These are phyloP conservation scores for Zelostemma sp. DNA, from an alignment of 1,140 invertebrate genomes.

Conservation along the genomic window DNA sequence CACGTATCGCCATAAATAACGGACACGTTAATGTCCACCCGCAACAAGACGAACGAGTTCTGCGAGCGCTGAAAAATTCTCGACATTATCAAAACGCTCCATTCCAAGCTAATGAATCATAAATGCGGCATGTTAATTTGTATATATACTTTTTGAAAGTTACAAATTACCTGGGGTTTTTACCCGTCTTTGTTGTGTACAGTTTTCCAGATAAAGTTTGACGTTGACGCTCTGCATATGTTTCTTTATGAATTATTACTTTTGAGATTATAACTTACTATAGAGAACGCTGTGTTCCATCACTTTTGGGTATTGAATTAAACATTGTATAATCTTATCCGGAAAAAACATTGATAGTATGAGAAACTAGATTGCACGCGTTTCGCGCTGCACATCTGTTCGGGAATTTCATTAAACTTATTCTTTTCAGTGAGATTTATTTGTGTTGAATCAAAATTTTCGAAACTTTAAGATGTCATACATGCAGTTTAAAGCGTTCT, in stretches of 20 bases:
- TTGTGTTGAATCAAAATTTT: no score
- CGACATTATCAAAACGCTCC: conserved; percentile 40
- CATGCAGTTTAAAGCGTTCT: no score
- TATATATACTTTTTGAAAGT: conserved; percentile 34
- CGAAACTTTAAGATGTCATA: no score
- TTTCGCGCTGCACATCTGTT: no score
- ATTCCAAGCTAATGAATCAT: conserved; percentile 44
- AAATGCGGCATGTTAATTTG: conserved; percentile 37
- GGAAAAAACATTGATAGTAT: no score
- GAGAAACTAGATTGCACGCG: no score
- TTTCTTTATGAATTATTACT: conserved; percentile 20
- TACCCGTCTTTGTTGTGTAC: conserved; percentile 21
- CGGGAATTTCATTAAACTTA: no score
- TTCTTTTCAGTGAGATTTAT: no score
- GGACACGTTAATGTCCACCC: conserved; percentile 37
- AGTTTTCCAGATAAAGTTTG: conserved; percentile 20
- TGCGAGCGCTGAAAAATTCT: conserved; percentile 38
- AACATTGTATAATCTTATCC: neutral
- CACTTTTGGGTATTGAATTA: neutral
- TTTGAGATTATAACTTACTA: neutral
- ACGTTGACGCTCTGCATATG: conserved; percentile 14
- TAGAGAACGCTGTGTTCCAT: neutral
- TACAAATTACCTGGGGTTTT: conserved; percentile 33
- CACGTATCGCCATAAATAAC: conserved; percentile 49
- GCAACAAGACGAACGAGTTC: conserved; percentile 39